Evolutionary conservation across 2,113 vertebrate species (phyloP), one percentile per base, ranked within the genome.

Genomic region (Corythaixoides concolor): DNA sequence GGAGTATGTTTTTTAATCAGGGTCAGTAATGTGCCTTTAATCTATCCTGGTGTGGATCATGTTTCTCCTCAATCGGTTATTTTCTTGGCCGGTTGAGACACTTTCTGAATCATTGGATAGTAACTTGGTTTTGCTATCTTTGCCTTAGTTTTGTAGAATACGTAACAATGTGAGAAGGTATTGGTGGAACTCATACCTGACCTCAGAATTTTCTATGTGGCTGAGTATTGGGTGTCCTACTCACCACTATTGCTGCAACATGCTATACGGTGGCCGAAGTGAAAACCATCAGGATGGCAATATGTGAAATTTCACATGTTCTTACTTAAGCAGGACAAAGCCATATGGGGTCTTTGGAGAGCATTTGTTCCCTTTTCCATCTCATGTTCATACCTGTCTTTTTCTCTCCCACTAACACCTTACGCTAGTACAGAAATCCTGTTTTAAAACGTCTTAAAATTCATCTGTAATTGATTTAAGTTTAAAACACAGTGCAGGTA

Each of bases 191-290:
- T 75, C 43, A 33, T 8, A 30, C 4, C 15, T 68, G 43, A 60
- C 24, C 49, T 52, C 24, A 32, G 0, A 45, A 11, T 58, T 68
- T 45, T 33, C 1, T 20, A 5, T 43, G 47, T 59, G 63, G 41
- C 30, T 50, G 37, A 22, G 8, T 47, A 52, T 81, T 85, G 63
- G 33, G 35, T 70, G 53, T 75, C 43, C 73, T 63, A 0, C 73
- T 93, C 13, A 1, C 32, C 63, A 30, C 15, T 10, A 6, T 0
- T 37, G 55, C 78, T 89, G 73, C 43, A 30, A 0, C 28, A 47
- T 2, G 0, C 28, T 28, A 3, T 4, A 7, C 0, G 0, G 23
- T 32, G 20, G 45, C 12, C 67, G 1, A 2, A 67, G 27, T 69
- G 45, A 17, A 76, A 88, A 11, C 35, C 9, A 1, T 8, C 39